A percentile compares a stretch with the other conserved stretches of the same genome.
These are phyloP conservation scores for Hypomecis atomaria DNA, from an alignment of 2,888 invertebrate genomes.

Conservation along the genomic window DNA sequence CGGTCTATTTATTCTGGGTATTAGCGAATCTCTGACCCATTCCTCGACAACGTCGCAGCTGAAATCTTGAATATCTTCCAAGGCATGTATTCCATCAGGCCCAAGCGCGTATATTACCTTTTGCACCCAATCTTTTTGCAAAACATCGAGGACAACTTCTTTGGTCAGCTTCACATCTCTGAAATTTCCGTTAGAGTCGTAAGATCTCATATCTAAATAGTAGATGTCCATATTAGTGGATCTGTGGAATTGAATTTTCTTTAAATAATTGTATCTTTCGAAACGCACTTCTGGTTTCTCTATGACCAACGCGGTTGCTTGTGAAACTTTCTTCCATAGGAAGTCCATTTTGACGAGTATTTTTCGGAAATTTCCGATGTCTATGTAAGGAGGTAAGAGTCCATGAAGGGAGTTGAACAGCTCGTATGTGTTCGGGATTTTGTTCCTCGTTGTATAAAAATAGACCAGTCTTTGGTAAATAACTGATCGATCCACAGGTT, in stretches of 20 bases:
- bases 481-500: slow-evolving; percentile 42
- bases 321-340: slow-evolving; percentile 48
- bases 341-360: slow-evolving; percentile 53
- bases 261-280: slow-evolving; percentile 56
- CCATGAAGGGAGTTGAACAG: slow-evolving; percentile 43
- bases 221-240: slow-evolving; percentile 35
- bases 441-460: slow-evolving; percentile 40
- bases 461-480: slow-evolving; percentile 44
- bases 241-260: slow-evolving; percentile 41
- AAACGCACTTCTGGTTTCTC: slow-evolving; percentile 55
- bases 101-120: slow-evolving; percentile 46
- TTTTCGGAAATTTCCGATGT: slow-evolving; percentile 52
- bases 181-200: slow-evolving; percentile 23
- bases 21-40: slow-evolving; percentile 42
- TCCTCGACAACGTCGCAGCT: slow-evolving; percentile 36
- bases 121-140: slow-evolving; percentile 23
- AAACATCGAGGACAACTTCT: not conserved
- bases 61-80: slow-evolving; percentile 32
- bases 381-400: slow-evolving; percentile 47
- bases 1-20: slow-evolving; percentile 35
- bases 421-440: slow-evolving; percentile 48
- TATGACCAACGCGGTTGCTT: slow-evolving; percentile 44
- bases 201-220: slow-evolving; percentile 48
- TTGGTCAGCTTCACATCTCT: slow-evolving; percentile 25
- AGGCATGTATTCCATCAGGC: slow-evolving; percentile 27